Conservation (phyloP, 2,797 vertebrate species). For the Bradypodion ventrale region DNA sequence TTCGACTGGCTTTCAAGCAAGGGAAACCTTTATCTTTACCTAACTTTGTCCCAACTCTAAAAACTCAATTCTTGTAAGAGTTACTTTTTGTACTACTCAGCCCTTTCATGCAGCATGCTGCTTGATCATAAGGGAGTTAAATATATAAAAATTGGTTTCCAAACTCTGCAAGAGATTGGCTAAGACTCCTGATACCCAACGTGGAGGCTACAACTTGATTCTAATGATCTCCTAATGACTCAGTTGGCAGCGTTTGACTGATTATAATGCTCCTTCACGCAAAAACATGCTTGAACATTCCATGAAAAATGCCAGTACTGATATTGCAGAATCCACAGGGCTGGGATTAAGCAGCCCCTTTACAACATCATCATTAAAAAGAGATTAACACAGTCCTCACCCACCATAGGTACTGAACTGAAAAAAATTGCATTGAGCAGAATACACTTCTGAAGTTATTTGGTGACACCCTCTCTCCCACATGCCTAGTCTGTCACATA, state of each 20-base stretch:
- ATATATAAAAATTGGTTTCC: neutral
- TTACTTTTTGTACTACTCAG: too few relatives aligned
- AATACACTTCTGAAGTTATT: neutral
- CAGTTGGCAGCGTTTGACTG: neutral
- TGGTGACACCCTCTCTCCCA: neutral
- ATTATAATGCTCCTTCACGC: neutral
- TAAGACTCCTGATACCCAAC: neutral
- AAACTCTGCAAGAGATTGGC: neutral
- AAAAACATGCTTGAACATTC: neutral
- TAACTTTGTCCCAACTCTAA: too few relatives aligned
- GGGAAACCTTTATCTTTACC: too few relatives aligned
- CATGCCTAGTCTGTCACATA: neutral
- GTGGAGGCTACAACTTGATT: neutral
- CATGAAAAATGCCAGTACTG: neutral
- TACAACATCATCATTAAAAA: neutral
- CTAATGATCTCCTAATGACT: neutral
- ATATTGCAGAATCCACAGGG: constrained; percentile 7
- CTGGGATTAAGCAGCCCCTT: constrained; percentile 1
- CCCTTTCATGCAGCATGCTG: too few relatives aligned
- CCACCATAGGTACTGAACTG: neutral
- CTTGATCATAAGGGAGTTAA: too few relatives aligned
- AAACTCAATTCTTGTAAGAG: too few relatives aligned
- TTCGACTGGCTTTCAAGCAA: too few relatives aligned
- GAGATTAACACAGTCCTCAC: neutral
- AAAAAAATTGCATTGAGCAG: neutral